phyloP scores from a whole-genome alignment of 2,113 vertebrate genomes.

The Chitala chitala region DNA sequence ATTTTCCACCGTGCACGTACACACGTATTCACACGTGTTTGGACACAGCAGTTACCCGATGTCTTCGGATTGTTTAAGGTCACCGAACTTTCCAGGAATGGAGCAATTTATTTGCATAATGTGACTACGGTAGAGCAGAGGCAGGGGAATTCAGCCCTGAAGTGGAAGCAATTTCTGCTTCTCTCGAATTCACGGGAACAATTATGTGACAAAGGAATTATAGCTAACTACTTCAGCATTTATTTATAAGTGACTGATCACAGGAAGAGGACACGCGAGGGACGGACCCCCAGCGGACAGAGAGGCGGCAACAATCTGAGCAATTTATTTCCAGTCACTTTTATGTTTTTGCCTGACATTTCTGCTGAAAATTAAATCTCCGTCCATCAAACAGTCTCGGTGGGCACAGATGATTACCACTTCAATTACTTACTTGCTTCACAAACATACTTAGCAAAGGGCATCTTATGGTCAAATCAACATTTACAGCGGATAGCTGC shows the following conservation, averaged over 20 bases:
- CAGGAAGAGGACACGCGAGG: neutral
- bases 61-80: neutral
- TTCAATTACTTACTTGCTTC: slow-evolving; percentile 6
- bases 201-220: neutral
- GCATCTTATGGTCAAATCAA: neutral
- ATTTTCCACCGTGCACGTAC: neutral
- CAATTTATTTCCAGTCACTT: neutral
- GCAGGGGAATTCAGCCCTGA: neutral
- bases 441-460: slow-evolving; percentile 3
- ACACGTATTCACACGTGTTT: neutral
- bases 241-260: slow-evolving; percentile 13
- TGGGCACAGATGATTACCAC: neutral
- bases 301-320: slow-evolving; percentile 11
- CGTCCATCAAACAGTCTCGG: neutral
- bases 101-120: neutral
- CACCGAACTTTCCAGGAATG: neutral
- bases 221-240: slow-evolving; percentile 1
- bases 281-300: neutral
- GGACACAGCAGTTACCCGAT: neutral
- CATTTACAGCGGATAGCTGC: neutral
- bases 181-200: neutral
- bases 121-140: neutral
- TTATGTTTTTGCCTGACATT: no score
- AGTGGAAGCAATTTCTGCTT: slow-evolving; percentile 9
- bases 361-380: neutral